phyloP scores from a whole-genome alignment of 2,888 invertebrate species.

The Brachyptera risi region DNA sequence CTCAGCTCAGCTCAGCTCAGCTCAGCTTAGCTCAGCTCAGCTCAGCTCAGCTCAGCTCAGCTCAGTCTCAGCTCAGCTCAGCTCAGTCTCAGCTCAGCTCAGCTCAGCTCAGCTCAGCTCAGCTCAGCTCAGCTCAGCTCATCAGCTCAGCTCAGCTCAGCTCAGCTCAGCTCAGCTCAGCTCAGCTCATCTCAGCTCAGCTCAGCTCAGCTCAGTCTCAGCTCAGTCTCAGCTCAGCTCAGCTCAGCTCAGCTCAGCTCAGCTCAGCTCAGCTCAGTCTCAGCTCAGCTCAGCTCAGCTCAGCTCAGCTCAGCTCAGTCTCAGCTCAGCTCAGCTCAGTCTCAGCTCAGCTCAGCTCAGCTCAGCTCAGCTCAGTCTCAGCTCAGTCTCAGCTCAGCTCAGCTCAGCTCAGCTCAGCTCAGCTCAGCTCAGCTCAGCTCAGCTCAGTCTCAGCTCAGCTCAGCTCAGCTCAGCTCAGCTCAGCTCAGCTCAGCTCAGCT shows the following conservation, averaged over 20 bases:
- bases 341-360: too few species aligned
- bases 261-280: slow-evolving; percentile 16
- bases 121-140: slow-evolving; percentile 18
- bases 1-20: slow-evolving; percentile 15
- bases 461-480: slow-evolving; percentile 18
- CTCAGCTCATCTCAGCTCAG: too few species aligned
- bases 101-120: slow-evolving; percentile 18
- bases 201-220: too few species aligned
- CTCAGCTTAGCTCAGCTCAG: slow-evolving; percentile 17
- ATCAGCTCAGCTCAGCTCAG: slow-evolving; percentile 17
- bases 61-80: too few species aligned
- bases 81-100: too few species aligned
- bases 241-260: slow-evolving; percentile 10
- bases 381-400: too few species aligned
- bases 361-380: too few species aligned
- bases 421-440: slow-evolving; percentile 20
- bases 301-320: too few species aligned
- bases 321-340: too few species aligned
- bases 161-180: slow-evolving; percentile 5
- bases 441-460: too few species aligned
- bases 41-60: slow-evolving; percentile 18
- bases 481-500: slow-evolving; percentile 18
- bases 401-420: slow-evolving; percentile 21
- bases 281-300: too few species aligned
- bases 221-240: too few species aligned